phyloP scores from a whole-genome alignment of 2,113 vertebrate species.

The Clupea harengus region DNA sequence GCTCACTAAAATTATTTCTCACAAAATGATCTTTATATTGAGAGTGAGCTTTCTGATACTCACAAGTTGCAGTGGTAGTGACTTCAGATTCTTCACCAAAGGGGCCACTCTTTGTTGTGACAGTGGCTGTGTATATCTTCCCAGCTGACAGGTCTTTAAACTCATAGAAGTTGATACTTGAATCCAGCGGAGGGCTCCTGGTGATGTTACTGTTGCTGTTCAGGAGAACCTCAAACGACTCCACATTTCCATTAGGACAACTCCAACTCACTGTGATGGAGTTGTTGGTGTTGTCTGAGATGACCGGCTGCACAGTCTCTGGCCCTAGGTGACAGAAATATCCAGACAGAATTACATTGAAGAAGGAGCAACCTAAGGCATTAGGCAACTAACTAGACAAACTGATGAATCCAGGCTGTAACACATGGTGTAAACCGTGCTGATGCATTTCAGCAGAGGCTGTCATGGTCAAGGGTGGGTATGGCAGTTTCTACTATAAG shows the following conservation, averaged over 20 bases:
- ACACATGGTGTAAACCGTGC: too few relatives aligned
- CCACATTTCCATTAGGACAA: constrained; percentile 51
- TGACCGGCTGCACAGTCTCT: not conserved
- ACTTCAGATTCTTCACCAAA: constrained; percentile 46
- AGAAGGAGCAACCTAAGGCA: too few relatives aligned
- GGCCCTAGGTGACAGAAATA: not conserved
- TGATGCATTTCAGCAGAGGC: too few relatives aligned
- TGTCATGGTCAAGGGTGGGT: too few relatives aligned
- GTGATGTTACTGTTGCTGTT: not conserved
- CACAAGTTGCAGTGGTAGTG: constrained; percentile 61
- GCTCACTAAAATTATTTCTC: too few relatives aligned
- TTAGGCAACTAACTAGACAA: too few relatives aligned
- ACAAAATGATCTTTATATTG: too few relatives aligned
- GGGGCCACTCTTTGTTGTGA: constrained; percentile 56
- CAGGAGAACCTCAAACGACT: constrained; percentile 34
- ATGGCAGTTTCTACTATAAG: too few relatives aligned
- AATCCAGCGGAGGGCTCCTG: rapidly evolving
- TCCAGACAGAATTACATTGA: not conserved
- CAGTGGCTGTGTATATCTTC: constrained; percentile 38
- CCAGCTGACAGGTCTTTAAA: constrained; percentile 55
- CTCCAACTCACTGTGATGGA: constrained; percentile 57
- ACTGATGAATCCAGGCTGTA: too few relatives aligned
- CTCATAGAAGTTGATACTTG: rapidly evolving
- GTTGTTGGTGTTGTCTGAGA: not conserved
- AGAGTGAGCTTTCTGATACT: too few relatives aligned